Evolutionary conservation across 2,797 vertebrate genomes (phyloP), one percentile per base, ranked within the genome.

Genomic region (Helarctos malayanus): DNA sequence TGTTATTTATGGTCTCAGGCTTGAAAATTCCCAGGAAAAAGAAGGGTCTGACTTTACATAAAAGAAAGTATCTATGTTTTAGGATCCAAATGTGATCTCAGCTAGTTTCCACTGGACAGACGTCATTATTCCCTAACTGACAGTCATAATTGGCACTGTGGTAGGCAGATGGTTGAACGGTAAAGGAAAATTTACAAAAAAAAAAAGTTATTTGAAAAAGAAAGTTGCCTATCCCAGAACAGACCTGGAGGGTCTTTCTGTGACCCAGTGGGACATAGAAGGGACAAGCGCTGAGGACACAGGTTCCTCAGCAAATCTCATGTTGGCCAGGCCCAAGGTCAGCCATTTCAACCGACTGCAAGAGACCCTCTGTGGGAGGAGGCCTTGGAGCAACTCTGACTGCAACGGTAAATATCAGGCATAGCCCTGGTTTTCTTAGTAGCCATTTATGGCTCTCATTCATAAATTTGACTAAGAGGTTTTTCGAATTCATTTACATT

Each of bases 81-180:
- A 92, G 73, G 84, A 69, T 94, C 95, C 96, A 97, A 98, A 92
- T 88, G 96, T 95, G 96, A 98, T 82, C 95, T 98, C 93, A 97
- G 80, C 76, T 88, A 92, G 59, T 98, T 98, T 96, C 95, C 97
- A 97, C 81, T 85, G 92, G 38, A 59, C 45, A 59, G 93, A 92
- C 61, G 32, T 96, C 98, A 95, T 69, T 75, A 27, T 69, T 86
- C 85, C 57, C 91, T 89, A 91, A 93, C 68, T 84, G 92, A 93
- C 75, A 76, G 96, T 93, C 61, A 89, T 91, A 79, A 91, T n/a
- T 97, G 85, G 96, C 91, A 83, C 91, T 32, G 59, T 19, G 71
- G 87, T 29, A 65, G 93, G 89, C 59, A 90, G 87, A 94, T 59
- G 81, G 69, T 14, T 56, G 57, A 83, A 94, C 0, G 1, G 92